Conservation (phyloP, 2,113 vertebrate genomes). For the Danio rerio region DNA sequence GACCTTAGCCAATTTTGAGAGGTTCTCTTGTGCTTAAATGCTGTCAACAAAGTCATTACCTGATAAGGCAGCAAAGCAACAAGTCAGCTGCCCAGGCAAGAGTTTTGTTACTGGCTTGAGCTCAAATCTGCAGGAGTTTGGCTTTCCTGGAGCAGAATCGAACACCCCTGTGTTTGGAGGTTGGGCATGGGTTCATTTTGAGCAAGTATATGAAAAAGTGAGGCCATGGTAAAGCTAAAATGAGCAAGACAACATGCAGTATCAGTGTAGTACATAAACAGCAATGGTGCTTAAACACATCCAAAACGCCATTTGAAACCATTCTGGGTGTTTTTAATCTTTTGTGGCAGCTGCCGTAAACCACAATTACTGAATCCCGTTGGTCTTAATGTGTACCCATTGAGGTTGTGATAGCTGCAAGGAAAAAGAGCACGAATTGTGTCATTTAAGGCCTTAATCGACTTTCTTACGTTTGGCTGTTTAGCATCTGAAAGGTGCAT, state of each 20-base stretch:
- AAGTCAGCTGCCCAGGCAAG: too few species aligned
- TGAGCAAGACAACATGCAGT: background rate
- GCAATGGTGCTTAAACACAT: constrained; percentile 60
- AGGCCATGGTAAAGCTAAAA: background rate
- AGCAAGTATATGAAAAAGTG: background rate
- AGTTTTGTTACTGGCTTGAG: too few species aligned
- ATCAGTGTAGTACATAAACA: constrained; percentile 45
- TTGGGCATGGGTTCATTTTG: background rate
- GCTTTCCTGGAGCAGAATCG: too few species aligned
- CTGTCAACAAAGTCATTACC: too few species aligned
- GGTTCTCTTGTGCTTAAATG: too few species aligned
- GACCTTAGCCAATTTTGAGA: too few species aligned
- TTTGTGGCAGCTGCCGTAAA: constrained; percentile 68
- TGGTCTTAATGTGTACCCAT: constrained; percentile 26
- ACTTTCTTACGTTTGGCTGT: background rate
- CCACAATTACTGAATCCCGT: constrained; percentile 36
- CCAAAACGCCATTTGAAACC: constrained; percentile 55
- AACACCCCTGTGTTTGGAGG: background rate
- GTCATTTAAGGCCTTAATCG: constrained; percentile 51
- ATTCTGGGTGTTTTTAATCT: constrained; percentile 67
- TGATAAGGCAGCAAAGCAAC: too few species aligned
- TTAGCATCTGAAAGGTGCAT: constrained; percentile 39
- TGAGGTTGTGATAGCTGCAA: constrained; percentile 34
- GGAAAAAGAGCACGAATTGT: constrained; percentile 9
- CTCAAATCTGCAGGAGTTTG: too few species aligned